Evolutionary conservation across 2,888 invertebrate species (phyloP), one percentile per base, ranked within the genome.

Genomic region (Hymenopus coronatus): DNA sequence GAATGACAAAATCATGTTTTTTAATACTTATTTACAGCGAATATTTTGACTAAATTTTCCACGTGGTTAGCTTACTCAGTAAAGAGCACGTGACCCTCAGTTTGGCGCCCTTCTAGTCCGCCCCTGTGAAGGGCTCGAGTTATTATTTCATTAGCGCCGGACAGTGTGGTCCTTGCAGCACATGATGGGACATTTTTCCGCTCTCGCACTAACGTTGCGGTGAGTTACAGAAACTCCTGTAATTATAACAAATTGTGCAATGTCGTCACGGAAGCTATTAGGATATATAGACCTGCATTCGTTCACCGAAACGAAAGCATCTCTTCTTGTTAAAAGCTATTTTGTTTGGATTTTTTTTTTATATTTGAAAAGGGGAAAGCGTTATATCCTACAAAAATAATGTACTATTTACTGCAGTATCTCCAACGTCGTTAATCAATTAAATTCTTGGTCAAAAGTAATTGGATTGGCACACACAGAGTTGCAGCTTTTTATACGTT

Each of bases 231-330:
- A 82, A 82, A 87, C 28, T 82, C 40, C 27, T n/a, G 33, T 87
- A 87, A 87, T 87, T 87, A 87, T 87, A 87, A 87, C 87, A 87
- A 87, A 87, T 82, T 82, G 87, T 33, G 33, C 25, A 33, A 12
- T 70, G 87, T 87, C 87, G 82, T 82, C 87, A 82, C 54, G 33
- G 30, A 81, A 82, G 15, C 82, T 87, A 87, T 82, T 87, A 87
- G 82, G 82, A 87, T 87, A 87, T 87, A 87, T 87, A 87, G 87
- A 87, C 33, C 87, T 82, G 81, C 86, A 86, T 86, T 86, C 81
- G 81, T 81, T 33, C 82, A 33, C 54, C 54, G 54, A 70, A 70
- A 70, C 54, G 54, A 70, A 70, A 70, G 87, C 82, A 87, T 82
- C 40, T 82, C 82, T 87, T 87, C 82, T 87, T 87, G 82, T 87